These are phyloP conservation scores for Notechis scutatus DNA, from an alignment of 2,113 vertebrate genomes.

Conservation along the genomic window DNA sequence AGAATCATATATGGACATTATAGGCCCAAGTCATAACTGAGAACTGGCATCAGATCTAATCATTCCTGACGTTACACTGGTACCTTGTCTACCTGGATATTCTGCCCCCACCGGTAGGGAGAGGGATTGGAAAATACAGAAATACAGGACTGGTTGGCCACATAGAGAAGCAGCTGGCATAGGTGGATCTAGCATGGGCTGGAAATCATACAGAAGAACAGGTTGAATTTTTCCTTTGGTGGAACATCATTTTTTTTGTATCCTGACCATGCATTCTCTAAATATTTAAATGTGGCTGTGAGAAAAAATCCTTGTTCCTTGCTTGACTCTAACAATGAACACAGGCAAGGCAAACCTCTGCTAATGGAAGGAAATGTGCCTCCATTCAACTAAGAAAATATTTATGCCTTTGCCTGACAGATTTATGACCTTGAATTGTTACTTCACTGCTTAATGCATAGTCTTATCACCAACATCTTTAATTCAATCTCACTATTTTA, in stretches of 20 bases:
- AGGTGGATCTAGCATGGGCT: neutral
- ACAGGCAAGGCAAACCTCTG: neutral
- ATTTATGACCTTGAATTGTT: neutral
- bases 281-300: neutral
- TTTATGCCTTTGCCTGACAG: neutral
- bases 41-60: neutral
- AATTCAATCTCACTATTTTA: neutral
- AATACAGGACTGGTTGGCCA: neutral
- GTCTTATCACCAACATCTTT: neutral
- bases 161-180: neutral
- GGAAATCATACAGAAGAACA: neutral
- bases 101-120: neutral
- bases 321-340: neutral
- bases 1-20: neutral
- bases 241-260: neutral
- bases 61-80: neutral
- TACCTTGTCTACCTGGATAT: neutral
- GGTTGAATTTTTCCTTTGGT: neutral
- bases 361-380: neutral
- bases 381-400: neutral
- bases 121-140: neutral
- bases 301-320: neutral
- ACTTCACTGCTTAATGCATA: neutral
- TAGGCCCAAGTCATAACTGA: neutral
- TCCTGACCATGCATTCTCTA: neutral